phyloP scores from a whole-genome alignment of 1,140 invertebrate genomes.

The Trachymyrmex cornetzi region DNA sequence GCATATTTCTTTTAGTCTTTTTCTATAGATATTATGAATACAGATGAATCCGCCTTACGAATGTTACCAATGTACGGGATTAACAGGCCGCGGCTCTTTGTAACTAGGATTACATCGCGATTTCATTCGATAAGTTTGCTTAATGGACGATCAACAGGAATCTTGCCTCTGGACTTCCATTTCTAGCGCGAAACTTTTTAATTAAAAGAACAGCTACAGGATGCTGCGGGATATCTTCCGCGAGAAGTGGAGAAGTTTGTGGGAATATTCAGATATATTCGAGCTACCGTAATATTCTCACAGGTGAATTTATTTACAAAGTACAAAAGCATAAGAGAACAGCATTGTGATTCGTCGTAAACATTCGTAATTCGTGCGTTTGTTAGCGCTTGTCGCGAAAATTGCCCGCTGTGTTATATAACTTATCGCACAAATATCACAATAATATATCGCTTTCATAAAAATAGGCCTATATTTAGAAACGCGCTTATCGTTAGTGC shows the following conservation, averaged over 20 bases:
- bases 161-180: conserved; percentile 44
- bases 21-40: conserved; percentile 15
- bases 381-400: conserved; percentile 21
- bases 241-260: conserved; percentile 48
- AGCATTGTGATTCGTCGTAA: conserved; percentile 6
- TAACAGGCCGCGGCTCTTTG: conserved; percentile 39
- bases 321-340: conserved; percentile 14
- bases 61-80: conserved; percentile 18
- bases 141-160: conserved; percentile 62
- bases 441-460: neutral
- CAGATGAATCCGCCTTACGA: neutral
- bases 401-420: neutral
- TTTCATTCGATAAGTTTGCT: conserved; percentile 58
- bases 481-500: too few species aligned
- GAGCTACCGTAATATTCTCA: conserved; percentile 36
- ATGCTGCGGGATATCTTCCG: conserved; percentile 49
- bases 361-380: conserved; percentile 34
- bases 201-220: conserved; percentile 51
- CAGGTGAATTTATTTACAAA: conserved; percentile 46
- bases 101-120: conserved; percentile 50
- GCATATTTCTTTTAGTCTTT: neutral
- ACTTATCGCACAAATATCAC: neutral
- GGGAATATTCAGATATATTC: conserved; percentile 59
- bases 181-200: conserved; percentile 60
- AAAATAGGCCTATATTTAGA: neutral